phyloP scores from a whole-genome alignment of 2,113 vertebrate species.

The Leptodactylus fuscus region DNA sequence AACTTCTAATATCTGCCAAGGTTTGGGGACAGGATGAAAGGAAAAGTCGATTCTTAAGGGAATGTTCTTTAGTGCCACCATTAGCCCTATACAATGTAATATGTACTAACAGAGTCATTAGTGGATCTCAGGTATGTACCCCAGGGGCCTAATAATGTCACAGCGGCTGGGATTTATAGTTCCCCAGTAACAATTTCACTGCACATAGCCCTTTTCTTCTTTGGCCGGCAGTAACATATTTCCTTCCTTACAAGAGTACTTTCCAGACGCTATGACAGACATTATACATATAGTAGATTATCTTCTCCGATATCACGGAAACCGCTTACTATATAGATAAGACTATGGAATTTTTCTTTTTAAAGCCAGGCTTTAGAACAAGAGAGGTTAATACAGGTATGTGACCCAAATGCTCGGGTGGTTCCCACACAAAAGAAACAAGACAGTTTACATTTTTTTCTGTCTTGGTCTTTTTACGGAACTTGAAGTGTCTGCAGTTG shows the following conservation, averaged over 20 bases:
- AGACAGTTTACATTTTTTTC: constrained; percentile 56
- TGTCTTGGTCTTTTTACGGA: constrained; percentile 44
- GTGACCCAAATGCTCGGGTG: constrained; percentile 38
- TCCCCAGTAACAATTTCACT: not conserved
- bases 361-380: not conserved
- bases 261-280: not conserved
- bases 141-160: not conserved
- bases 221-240: not conserved
- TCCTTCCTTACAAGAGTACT: too few species aligned
- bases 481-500: constrained; percentile 54
- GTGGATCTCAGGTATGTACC: too few species aligned
- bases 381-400: constrained; percentile 52
- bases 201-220: not conserved
- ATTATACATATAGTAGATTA: not conserved
- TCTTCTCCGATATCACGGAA: not conserved
- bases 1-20: too few species aligned
- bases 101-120: too few species aligned
- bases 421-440: constrained; percentile 53
- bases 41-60: too few species aligned
- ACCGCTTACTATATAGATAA: not conserved
- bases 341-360: not conserved
- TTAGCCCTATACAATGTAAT: too few species aligned
- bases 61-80: too few species aligned
- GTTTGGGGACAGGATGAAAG: too few species aligned
- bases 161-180: not conserved